These are phyloP conservation scores for Brachionus calyciflorus DNA, from an alignment of 1,140 invertebrate genomes.

Conservation along the genomic window DNA sequence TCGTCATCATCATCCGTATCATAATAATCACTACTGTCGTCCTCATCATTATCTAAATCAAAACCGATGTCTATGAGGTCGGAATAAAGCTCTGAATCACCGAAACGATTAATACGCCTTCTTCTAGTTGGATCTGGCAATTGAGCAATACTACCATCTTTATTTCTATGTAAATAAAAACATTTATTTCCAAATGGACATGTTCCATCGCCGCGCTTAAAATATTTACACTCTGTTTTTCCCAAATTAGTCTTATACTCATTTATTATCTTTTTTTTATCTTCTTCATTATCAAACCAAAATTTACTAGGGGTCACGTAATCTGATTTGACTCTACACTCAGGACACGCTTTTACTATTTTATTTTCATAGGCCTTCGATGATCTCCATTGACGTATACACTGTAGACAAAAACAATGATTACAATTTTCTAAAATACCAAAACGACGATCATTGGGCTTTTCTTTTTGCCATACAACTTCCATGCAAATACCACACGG, in stretches of 20 bases:
- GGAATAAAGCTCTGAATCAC: conserved; percentile 18
- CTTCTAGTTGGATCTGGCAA: conserved; percentile 56
- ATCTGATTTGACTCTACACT: conserved; percentile 78
- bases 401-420: conserved; percentile 81
- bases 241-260: conserved; percentile 70
- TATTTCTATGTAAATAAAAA: conserved; percentile 79
- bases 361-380: conserved; percentile 32
- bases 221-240: conserved; percentile 81
- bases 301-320: conserved; percentile 82
- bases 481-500: conserved; percentile 85
- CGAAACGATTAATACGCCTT: neutral
- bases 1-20: neutral
- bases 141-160: conserved; percentile 73
- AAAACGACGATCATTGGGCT: conserved; percentile 69
- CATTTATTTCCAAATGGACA: conserved; percentile 89
- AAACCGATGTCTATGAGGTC: conserved; percentile 6
- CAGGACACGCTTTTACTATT: conserved; percentile 67
- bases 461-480: conserved; percentile 71
- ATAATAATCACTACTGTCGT: neutral
- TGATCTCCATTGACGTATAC: conserved; percentile 83
- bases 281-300: conserved; percentile 80
- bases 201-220: conserved; percentile 73
- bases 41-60: neutral
- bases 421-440: conserved; percentile 83
- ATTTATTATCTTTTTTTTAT: conserved; percentile 77